phyloP scores from a whole-genome alignment of 2,888 invertebrate genomes.

The Euzetes globulus region DNA sequence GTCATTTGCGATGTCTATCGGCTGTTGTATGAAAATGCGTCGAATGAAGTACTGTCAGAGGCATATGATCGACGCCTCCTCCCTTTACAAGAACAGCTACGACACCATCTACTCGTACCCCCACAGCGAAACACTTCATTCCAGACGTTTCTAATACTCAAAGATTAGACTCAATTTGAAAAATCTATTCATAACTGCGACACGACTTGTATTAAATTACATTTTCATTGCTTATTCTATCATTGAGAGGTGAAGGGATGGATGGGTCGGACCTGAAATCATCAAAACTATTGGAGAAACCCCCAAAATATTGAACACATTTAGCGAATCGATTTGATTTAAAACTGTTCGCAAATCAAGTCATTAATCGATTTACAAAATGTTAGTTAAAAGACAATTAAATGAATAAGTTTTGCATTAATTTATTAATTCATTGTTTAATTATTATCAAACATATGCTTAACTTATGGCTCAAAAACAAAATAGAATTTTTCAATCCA shows the following conservation, averaged over 20 bases:
- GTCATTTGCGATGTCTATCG: conserved; percentile 32
- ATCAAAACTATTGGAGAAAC: background rate
- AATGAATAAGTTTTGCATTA: conserved; percentile 3
- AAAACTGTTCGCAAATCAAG: background rate
- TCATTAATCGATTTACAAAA: background rate
- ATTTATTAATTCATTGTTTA: conserved; percentile 12
- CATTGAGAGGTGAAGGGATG: conserved; percentile 25
- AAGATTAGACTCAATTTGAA: background rate
- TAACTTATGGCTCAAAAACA: conserved; percentile 22
- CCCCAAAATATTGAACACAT: background rate
- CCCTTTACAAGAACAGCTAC: conserved; percentile 8
- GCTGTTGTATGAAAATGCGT: conserved; percentile 35
- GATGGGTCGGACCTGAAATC: background rate
- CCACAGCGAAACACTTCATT: conserved; percentile 6
- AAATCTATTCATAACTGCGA: background rate
- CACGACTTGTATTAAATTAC: conserved; percentile 23
- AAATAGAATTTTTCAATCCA: conserved; percentile 7
- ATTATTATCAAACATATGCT: background rate
- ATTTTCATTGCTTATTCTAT: background rate
- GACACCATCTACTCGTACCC: conserved; percentile 14
- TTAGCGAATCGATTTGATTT: background rate
- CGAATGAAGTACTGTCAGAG: conserved; percentile 27
- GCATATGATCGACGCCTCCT: conserved; percentile 27
- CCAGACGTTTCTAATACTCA: conserved; percentile 21
- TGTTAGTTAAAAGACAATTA: background rate